Base-by-base conservation (phyloP, 2,113 vertebrate species). In the Pteronura brasiliensis region DNA sequence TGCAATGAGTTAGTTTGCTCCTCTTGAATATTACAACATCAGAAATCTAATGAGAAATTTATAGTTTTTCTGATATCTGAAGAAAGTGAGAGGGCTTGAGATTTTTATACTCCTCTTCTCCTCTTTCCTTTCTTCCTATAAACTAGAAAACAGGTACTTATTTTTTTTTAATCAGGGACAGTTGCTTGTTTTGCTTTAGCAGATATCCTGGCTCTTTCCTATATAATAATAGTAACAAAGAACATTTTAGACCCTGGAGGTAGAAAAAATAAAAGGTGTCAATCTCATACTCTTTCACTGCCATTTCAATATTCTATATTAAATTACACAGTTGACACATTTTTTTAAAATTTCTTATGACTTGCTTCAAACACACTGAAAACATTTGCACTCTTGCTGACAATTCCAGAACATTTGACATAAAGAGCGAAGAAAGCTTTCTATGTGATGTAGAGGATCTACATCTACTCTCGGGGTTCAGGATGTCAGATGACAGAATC, bases 1-100 rank as follows among this genome's bases (percentile, higher is more conserved):
- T 80, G 11, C 20, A 90, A 84, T 87, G 25, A 91, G 39, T 85
- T 91, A 89, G n/a, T 34, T 95, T 89, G 44, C 7, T 36, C 18
- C 15, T 91, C 34, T 79, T 90, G 2, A 86, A 65, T 92, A 92
- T 65, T 77, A 55, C 4, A 71, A 55, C 17, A 79, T 92, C 55
- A 84, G 25, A 98, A 97, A 92, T 34, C 11, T 65, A 92, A 87
- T 83, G 47, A 97, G 76, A 95, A 95, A 77, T 81, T 63, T 42
- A 49, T 85, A 18, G 5, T 69, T 93, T 87, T 89, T 42, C 72
- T 80, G 42, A 90, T 36, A 84, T 74, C 7, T 57, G 18, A 91
- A 93, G 23, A 94, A 69, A 93, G 44, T 87, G 39, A 39, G 4
- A 84, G 77, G 44, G 18, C 25, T 71, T 36, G 20, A 83, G 44